phyloP scores from a whole-genome alignment of 1,140 invertebrate genomes.

The Mya arenaria region DNA sequence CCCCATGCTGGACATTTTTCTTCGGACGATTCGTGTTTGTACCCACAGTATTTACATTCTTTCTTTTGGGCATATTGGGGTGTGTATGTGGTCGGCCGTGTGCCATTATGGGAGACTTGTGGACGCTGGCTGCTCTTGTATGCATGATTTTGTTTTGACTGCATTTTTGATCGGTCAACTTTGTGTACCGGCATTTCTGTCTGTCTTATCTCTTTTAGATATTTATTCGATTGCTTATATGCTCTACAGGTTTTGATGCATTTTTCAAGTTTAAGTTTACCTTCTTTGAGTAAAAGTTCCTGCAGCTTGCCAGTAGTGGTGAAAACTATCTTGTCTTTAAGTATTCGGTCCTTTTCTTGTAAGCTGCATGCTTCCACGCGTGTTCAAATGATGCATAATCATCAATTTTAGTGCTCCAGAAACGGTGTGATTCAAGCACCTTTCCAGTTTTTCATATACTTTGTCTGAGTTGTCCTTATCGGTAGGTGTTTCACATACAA shows the following conservation, averaged over 20 bases:
- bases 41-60: slow-evolving; percentile 1
- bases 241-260: not conserved
- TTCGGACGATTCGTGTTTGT: not conserved
- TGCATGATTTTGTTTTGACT: not conserved
- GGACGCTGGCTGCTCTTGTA: no score
- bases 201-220: slow-evolving; percentile 17
- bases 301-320: slow-evolving; percentile 4
- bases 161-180: not conserved
- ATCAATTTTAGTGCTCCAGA: slow-evolving; percentile 16
- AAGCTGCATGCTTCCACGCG: slow-evolving; percentile 7
- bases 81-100: not conserved
- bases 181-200: not conserved
- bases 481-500: not conserved
- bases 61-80: no score
- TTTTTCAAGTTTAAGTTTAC: slow-evolving; percentile 5
- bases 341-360: slow-evolving; percentile 10
- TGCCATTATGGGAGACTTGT: not conserved
- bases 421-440: slow-evolving; percentile 9
- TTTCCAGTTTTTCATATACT: slow-evolving; percentile 4
- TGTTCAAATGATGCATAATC: slow-evolving; percentile 1
- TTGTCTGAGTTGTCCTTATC: not conserved
- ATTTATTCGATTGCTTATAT: slow-evolving; percentile 12
- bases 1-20: slow-evolving; percentile 10
- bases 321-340: slow-evolving; percentile 2
- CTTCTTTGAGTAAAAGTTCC: slow-evolving; percentile 1